phyloP scores from a whole-genome alignment of 2,113 vertebrate genomes.

The Anseranas semipalmata region DNA sequence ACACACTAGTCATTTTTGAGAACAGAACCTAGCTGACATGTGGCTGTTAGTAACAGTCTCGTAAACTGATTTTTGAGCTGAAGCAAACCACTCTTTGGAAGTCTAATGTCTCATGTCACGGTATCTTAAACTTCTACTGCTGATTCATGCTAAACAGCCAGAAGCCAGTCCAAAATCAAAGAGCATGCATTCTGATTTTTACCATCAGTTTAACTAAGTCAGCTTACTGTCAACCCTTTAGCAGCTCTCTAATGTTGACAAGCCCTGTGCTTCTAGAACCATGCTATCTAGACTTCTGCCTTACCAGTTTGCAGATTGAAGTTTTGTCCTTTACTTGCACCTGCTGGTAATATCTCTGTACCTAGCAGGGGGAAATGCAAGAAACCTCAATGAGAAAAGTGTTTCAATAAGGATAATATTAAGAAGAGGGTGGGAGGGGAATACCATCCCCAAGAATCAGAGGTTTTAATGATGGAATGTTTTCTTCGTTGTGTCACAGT shows the following conservation, averaged over 20 bases:
- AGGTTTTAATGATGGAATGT: not conserved
- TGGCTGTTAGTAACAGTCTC: not conserved
- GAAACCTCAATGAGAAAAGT: not conserved
- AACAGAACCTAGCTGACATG: accelerated
- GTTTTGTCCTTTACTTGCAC: not conserved
- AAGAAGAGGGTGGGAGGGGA: not conserved
- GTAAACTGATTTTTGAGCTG: not conserved
- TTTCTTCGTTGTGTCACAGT: not conserved
- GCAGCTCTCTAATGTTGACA: not conserved
- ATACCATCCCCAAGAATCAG: not conserved
- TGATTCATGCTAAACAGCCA: not conserved
- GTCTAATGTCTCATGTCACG: not conserved
- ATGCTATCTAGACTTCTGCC: not conserved
- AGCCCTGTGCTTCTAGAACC: not conserved
- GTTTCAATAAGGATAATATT: not conserved
- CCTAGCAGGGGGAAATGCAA: not conserved
- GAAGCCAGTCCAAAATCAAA: not conserved
- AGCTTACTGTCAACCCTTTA: not conserved
- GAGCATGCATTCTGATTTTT: not conserved
- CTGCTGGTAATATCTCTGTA: not conserved
- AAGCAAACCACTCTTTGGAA: not conserved
- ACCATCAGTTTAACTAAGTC: not conserved
- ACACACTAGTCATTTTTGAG: not conserved
- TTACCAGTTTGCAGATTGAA: not conserved
- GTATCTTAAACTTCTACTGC: not conserved